Evolutionary conservation across 2,888 invertebrate genomes (phyloP).

Genomic region (Rhagonycha fulva): DNA sequence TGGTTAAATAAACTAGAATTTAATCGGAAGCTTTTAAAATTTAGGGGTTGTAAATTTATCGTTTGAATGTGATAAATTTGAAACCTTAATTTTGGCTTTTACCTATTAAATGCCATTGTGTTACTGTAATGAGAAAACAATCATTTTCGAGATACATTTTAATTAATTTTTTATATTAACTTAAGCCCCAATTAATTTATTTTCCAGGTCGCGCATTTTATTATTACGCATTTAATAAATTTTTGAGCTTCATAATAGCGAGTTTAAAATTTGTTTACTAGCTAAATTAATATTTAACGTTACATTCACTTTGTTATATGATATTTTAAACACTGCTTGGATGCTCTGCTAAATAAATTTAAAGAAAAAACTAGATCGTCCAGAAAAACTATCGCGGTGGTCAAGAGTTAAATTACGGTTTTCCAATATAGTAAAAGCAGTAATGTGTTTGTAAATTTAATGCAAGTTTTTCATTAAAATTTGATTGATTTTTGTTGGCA

Average conservation of each 20-base stretch:
- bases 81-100: conserved; percentile 17
- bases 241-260: not conserved
- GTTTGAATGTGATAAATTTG: conserved; percentile 13
- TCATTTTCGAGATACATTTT: not conserved
- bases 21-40: conserved; percentile 10
- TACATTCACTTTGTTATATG: not conserved
- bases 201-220: not conserved
- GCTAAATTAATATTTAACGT: not conserved
- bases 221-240: not conserved
- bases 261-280: not conserved
- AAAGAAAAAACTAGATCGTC: not conserved
- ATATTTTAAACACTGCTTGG: not conserved
- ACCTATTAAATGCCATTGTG: conserved; percentile 10
- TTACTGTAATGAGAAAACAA: conserved; percentile 3
- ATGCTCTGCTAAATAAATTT: not conserved
- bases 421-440: not conserved
- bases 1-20: not conserved
- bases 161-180: not conserved
- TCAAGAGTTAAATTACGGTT: not conserved
- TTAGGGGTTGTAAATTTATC: conserved; percentile 15
- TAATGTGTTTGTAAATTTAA: not conserved
- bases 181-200: not conserved
- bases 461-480: not conserved
- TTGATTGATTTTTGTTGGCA: not conserved
- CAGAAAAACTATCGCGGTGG: not conserved